Evolutionary conservation across 2,888 invertebrate genomes (phyloP), one percentile per base, ranked within the genome.

Genomic region (Heliconius charithonia): DNA sequence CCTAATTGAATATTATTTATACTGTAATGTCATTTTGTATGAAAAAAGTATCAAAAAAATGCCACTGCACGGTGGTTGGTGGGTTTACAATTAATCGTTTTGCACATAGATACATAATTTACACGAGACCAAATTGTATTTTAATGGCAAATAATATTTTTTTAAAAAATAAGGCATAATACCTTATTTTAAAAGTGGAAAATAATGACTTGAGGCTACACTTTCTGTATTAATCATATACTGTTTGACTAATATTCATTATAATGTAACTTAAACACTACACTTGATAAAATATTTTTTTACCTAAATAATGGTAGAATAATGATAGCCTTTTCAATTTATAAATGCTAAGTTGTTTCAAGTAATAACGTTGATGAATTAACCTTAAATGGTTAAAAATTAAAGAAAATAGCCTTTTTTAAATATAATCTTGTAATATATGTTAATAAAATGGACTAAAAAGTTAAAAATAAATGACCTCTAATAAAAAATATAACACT

Each of bases 111-210:
- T 70, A 37, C 51, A 70, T 70, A 72, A 66, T 72, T 65, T 75
- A 73, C 75, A 75, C 76, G 32, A 63, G 29, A 51, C 80, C 72
- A 80, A 81, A 82, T 82, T 81, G 82, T 81, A 77, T 78, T 81
- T 81, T 82, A 81, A 82, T 80, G 78, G 69, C 69, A 80, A 81
- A 78, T 3, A 29, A 29, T 29, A 29, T 29, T 29, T 29, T 29
- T 29, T 29, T 3, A n/a, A 2, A 29, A 29, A 29, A 29, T 29
- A 29, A 29, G 29, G 29, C 29, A 78, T 78, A 78, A 3, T 29
- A 80, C 78, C 72, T 81, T 79, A 69, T 76, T 79, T 80, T 81
- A 77, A 74, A 81, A 81, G 76, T 76, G 78, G 69, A 77, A 81
- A 79, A 81, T 79, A 81, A 81, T 80, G 59, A 77, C 75, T 66